Evolutionary conservation across 2,888 invertebrate species (phyloP), one percentile per base, ranked within the genome.

Genomic region (Sericinus montela): DNA sequence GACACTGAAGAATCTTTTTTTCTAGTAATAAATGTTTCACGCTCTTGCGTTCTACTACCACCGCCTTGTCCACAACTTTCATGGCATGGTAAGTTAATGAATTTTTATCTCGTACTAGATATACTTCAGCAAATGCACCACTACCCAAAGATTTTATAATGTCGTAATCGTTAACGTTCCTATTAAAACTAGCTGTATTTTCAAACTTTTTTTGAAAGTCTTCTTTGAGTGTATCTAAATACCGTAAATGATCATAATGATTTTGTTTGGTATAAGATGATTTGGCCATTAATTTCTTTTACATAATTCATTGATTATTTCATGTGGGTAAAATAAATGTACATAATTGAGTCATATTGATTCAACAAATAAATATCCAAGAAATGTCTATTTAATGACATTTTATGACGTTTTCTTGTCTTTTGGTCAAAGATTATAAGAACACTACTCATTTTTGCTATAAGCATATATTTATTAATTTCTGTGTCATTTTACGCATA

Each of bases 111-210:
- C 90, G 91, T 25, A 91, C 91, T 46, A 95, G 77, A 74, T 95
- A 93, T 10, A 98, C 98, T 59, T 94, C 91, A 3, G 98, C 98
- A 73, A 97, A 98, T 0, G 97, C 96, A 3, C 98, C 98, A 1
- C 93, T 93, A 0, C 97, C 98, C 38, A 98, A 87, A 0, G 94
- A 94, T 70, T 93, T 93, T 40, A 94, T 85, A 52, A 91, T 81
- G 54, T 95, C 93, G 70, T 92, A 97, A 65, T 95, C 93, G 1
- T 91, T 82, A 29, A 57, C 39, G 29, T 51, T 57, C 54, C 68
- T 75, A 6, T 68, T 60, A 28, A 29, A 49, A 1, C 0, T 1
- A 3, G 57, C 56, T 8, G 69, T 57, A 0, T 73, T 62, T 29
- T 60, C 46, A 51, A 58, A 78, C 54, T 60, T 77, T 35, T 58